Evolutionary conservation across 1,140 invertebrate species (phyloP).

Genomic region (Drosophila murphyi): DNA sequence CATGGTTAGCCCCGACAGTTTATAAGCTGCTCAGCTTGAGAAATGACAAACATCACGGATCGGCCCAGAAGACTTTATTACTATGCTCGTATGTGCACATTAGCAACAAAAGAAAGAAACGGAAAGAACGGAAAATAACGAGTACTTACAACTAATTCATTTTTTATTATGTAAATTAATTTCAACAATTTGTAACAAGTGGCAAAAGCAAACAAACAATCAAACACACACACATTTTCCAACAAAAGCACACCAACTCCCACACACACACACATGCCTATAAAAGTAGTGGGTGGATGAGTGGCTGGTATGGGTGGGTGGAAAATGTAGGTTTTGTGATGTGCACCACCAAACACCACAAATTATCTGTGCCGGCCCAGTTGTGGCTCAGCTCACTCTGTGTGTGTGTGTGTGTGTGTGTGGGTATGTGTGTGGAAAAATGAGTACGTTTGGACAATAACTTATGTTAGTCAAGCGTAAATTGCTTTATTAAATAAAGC

Average conservation of each 20-base stretch:
- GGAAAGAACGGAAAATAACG: conserved; percentile 10
- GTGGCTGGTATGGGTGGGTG: neutral
- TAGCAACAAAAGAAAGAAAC: neutral
- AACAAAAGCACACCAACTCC: neutral
- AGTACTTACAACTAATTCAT: conserved; percentile 57
- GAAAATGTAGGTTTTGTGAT: neutral
- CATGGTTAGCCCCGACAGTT: conserved; percentile 28
- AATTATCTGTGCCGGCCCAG: conserved; percentile 69
- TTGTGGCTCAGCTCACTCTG: conserved; percentile 30
- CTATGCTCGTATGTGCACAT: neutral
- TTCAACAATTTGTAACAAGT: conserved; percentile 74
- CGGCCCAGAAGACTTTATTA: conserved; percentile 29
- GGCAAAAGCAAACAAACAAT: conserved; percentile 14
- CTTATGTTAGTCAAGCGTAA: conserved; percentile 83
- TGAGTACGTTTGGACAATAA: conserved; percentile 73
- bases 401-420: conserved; percentile 1
- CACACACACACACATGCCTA: neutral
- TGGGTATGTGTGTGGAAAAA: conserved; percentile 9
- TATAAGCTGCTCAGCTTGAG: conserved; percentile 28
- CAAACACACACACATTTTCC: neutral
- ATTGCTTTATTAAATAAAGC: conserved; percentile 83
- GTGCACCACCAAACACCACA: conserved; percentile 34
- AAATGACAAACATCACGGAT: conserved; percentile 26
- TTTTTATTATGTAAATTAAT: conserved; percentile 81
- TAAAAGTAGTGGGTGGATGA: neutral